phyloP scores from a whole-genome alignment of 2,888 invertebrate genomes.

The Drosophila mercatorum region DNA sequence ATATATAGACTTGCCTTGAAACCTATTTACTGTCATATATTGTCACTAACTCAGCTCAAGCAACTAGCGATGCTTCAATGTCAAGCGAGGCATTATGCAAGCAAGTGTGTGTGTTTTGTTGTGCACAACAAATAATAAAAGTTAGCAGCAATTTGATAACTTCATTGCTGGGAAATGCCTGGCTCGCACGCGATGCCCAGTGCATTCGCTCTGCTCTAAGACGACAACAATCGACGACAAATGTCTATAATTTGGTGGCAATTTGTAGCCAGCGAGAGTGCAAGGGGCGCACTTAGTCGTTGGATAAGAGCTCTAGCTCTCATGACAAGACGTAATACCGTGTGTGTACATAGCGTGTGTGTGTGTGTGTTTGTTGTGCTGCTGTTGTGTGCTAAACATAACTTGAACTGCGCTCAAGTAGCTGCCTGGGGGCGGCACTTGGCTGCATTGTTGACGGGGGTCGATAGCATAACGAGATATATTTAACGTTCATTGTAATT shows the following conservation, averaged over 20 bases:
- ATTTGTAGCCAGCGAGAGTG: conserved; percentile 18
- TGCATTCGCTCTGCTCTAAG: conserved; percentile 9
- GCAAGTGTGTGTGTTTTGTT: conserved; percentile 6
- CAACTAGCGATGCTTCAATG: conserved; percentile 12
- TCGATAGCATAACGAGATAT: conserved; percentile 44
- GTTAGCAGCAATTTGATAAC: conserved; percentile 20
- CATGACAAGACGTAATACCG: conserved; percentile 6
- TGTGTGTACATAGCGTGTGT: background rate
- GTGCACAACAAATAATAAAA: conserved; percentile 23
- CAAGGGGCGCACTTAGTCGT: conserved; percentile 13
- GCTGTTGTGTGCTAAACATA: conserved; percentile 36
- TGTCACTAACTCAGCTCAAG: background rate
- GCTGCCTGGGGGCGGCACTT: conserved; percentile 21
- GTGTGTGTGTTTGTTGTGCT: background rate
- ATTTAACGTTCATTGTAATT: conserved; percentile 35
- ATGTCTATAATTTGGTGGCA: conserved; percentile 46
- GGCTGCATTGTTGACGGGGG: conserved; percentile 35
- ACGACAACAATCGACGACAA: conserved; percentile 32
- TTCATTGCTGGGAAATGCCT: conserved; percentile 27
- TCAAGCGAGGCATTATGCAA: conserved; percentile 10
- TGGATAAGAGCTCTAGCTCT: conserved; percentile 36
- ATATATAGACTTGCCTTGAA: background rate
- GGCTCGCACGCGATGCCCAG: conserved; percentile 30
- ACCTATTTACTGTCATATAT: background rate
- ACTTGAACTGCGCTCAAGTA: conserved; percentile 45